phyloP scores from a whole-genome alignment of 2,113 vertebrate species.

The Propithecus coquereli region DNA sequence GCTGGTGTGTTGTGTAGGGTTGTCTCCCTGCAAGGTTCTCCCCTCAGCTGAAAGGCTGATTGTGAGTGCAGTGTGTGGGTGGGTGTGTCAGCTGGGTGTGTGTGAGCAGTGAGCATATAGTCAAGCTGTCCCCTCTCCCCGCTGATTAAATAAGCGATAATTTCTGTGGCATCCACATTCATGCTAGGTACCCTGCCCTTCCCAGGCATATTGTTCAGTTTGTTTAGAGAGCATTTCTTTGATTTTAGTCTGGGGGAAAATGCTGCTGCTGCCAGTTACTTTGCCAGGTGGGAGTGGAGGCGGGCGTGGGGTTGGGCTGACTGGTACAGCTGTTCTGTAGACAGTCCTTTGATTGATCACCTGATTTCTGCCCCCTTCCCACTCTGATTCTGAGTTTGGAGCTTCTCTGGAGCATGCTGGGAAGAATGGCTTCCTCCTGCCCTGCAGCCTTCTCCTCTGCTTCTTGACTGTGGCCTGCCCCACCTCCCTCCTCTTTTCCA shows the following conservation, averaged over 20 bases:
- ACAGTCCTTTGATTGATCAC: neutral
- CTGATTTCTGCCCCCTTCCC: neutral
- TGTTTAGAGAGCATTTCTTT: neutral
- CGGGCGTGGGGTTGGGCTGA: neutral
- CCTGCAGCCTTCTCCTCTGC: neutral
- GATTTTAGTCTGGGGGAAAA: neutral
- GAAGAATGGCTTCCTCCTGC: neutral
- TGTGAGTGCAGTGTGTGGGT: neutral
- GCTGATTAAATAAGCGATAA: neutral
- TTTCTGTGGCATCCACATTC: neutral
- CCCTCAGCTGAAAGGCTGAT: neutral
- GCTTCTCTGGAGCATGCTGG: neutral
- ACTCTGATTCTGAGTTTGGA: neutral
- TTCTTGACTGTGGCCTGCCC: too few species aligned
- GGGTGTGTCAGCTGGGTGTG: neutral
- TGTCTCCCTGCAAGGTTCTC: neutral
- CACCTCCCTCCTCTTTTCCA: neutral
- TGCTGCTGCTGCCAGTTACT: neutral
- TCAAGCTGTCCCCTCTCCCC: neutral
- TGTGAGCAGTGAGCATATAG: neutral
- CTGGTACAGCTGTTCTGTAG: neutral
- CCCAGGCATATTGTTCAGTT: neutral
- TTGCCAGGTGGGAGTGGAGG: neutral
- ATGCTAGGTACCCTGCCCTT: neutral
- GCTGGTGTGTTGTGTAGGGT: neutral